Evolutionary conservation across 2,797 vertebrate species (phyloP), one percentile per base, ranked within the genome.

Genomic region (Galagoides demidoff): DNA sequence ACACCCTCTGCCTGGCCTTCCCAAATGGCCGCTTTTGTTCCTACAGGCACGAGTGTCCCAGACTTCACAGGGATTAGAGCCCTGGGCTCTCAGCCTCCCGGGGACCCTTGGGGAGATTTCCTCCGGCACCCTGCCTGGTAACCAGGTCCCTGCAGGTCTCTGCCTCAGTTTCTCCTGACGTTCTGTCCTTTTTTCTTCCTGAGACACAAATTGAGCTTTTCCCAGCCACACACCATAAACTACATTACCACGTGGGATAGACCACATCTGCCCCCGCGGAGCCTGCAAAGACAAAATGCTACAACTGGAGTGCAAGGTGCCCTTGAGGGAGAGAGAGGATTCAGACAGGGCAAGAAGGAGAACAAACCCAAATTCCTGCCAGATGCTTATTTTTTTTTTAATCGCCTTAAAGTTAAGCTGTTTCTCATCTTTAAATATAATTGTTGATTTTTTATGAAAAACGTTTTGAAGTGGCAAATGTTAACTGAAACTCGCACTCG

Each of bases 371-470:
- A 94, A 73, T 49, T 49, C 73, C 64, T 79, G 71, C 85, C 92
- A 93, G 64, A 79, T 85, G 66, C 59, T 63, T 71, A 59, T 39
- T 43, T 37, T 43, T 14, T 90, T 55, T 79, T 16, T 16, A 52
- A 63, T 57, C n/a, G 25, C 45, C 31, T 86, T 49, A 79, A 71
- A 70, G 43, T 55, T 55, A 91, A 85, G 81, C 93, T 85, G 84
- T 91, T 96, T 96, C 79, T 61, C 79, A 96, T 95, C 81, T 93
- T 95, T 91, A 92, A 87, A 74, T 64, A 71, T 89, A 94, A 95
- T 64, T 94, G 74, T 81, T 89, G 57, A 76, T 79, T 95, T 85
- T 82, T 74, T 89, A 77, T 45, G 31, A 89, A 52, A 87, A 71
- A 76, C 0, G 1, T 89, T 96, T 93, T 92, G 52, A 97, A 92